Evolutionary conservation across 2,888 invertebrate genomes (phyloP).

Genomic region (Xestia rhomboidea): DNA sequence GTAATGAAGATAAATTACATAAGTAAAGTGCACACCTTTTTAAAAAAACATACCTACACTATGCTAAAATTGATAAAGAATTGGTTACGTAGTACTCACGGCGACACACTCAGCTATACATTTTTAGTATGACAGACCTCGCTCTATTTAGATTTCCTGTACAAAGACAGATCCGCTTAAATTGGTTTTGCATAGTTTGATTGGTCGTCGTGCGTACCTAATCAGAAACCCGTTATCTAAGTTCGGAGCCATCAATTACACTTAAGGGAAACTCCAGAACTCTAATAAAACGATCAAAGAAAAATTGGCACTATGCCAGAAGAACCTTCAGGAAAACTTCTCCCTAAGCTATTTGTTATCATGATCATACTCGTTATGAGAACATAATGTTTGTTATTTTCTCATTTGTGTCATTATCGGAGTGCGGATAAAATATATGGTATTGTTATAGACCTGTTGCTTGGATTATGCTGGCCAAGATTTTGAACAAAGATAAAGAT

Average conservation of each 20-base stretch:
- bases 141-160: too few species aligned
- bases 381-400: slow-evolving; percentile 26
- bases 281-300: slow-evolving; percentile 9
- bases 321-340: slow-evolving; percentile 2
- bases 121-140: too few species aligned
- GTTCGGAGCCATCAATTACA: background rate
- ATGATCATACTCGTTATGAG: slow-evolving; percentile 28
- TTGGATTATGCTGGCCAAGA: background rate
- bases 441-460: slow-evolving; percentile 40
- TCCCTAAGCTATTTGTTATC: slow-evolving; percentile 38
- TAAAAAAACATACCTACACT: background rate
- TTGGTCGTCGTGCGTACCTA: background rate
- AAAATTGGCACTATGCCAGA: slow-evolving; percentile 26
- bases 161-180: too few species aligned
- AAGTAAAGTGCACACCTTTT: background rate
- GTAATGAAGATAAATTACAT: background rate
- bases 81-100: background rate
- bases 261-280: background rate
- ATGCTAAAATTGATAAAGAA: background rate
- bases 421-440: slow-evolving; percentile 15
- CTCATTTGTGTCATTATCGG: slow-evolving; percentile 28
- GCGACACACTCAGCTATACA: too few species aligned
- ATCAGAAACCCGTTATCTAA: background rate
- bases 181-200: too few species aligned
- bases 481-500: background rate